Evolutionary conservation across 2,797 vertebrate species (phyloP).

Genomic region (Chelmon rostratus): DNA sequence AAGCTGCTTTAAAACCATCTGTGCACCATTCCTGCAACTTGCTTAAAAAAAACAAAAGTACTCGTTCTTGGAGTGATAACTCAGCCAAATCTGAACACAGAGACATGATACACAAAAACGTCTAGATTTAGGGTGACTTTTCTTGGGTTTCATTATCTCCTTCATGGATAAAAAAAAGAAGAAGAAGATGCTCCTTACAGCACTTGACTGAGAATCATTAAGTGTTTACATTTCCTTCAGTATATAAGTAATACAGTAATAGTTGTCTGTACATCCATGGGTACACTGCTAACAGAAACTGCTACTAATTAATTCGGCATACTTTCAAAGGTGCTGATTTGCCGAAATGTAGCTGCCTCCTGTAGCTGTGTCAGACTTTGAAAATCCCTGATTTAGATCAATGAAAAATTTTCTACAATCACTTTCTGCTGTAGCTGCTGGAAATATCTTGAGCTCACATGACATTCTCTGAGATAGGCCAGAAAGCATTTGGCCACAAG

Average conservation of each 20-base stretch:
- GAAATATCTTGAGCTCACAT: not conserved
- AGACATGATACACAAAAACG: not conserved
- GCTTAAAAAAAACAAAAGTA: not conserved
- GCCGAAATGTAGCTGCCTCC: not conserved
- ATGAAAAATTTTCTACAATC: not conserved
- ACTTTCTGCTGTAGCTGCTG: not conserved
- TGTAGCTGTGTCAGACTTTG: not conserved
- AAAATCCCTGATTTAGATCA: not conserved
- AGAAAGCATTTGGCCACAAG: not conserved
- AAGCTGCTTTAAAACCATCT: not conserved
- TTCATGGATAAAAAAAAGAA: not conserved
- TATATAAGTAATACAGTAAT: not conserved
- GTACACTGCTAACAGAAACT: not conserved
- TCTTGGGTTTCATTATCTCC: not conserved
- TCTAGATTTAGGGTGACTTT: not conserved
- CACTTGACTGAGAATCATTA: not conserved
- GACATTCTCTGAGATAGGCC: not conserved
- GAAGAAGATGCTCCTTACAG: not conserved
- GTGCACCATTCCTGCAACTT: not conserved
- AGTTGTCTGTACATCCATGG: not conserved
- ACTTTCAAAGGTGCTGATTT: not conserved
- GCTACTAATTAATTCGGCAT: not conserved
- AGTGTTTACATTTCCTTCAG: not conserved
- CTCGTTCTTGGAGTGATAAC: not conserved
- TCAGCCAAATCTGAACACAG: not conserved